phyloP scores from a whole-genome alignment of 2,797 vertebrate genomes.

The Sus cebifrons region DNA sequence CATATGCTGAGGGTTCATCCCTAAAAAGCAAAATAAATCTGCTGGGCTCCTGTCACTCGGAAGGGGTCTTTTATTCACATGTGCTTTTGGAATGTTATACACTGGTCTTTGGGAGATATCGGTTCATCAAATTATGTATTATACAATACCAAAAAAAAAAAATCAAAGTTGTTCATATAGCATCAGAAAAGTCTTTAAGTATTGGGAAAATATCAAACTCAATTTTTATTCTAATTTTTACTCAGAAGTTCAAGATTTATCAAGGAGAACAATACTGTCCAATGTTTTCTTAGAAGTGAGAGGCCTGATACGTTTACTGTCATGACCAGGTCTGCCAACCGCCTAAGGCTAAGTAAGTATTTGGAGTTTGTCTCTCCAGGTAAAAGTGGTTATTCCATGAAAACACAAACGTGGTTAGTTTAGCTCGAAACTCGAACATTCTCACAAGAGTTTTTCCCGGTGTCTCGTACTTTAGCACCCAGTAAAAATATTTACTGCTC shows the following conservation, averaged over 20 bases:
- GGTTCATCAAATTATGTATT: too few species aligned
- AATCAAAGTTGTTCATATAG: neutral
- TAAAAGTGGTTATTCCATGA: too few species aligned
- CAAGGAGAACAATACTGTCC: rapidly evolving
- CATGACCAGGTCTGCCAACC: neutral
- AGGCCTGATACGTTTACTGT: rapidly evolving
- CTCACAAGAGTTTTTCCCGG: too few species aligned
- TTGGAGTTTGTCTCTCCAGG: too few species aligned
- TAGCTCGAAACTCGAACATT: neutral
- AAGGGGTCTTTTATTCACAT: rapidly evolving
- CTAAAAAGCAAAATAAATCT: too few species aligned
- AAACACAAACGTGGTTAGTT: too few species aligned
- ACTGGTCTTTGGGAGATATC: too few species aligned
- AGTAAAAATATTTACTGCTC: rapidly evolving
- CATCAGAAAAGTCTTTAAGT: neutral
- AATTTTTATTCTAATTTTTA: neutral
- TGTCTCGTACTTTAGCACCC: rapidly evolving
- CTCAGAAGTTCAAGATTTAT: neutral
- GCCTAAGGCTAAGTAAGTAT: neutral
- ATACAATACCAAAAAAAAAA: neutral
- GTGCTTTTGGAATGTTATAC: too few species aligned
- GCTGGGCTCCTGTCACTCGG: neutral
- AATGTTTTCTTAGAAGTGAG: neutral
- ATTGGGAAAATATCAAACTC: neutral
- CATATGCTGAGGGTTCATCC: too few species aligned